Percentiles rank a stretch among this genome's conserved stretches.
These are phyloP conservation scores for Antennarius maculatus DNA, from an alignment of 2,797 vertebrate species.

Conservation along the genomic window DNA sequence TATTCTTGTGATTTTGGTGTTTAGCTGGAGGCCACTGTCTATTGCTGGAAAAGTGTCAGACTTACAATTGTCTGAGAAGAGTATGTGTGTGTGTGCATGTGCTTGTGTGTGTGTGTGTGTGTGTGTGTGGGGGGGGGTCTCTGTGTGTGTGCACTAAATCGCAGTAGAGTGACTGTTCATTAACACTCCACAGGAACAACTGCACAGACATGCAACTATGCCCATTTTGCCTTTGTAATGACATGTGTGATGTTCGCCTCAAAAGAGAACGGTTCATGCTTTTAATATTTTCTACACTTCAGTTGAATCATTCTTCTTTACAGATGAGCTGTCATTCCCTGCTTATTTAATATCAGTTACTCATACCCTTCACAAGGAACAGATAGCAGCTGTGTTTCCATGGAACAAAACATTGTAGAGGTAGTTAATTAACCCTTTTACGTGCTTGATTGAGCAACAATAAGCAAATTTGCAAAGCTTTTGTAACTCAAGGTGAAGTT, in stretches of 20 bases:
- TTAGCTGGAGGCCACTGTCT: slow-evolving; percentile 61
- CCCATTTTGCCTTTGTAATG: slow-evolving; percentile 29
- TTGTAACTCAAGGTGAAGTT: background rate
- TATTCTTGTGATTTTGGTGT: slow-evolving; percentile 57
- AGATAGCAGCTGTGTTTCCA: slow-evolving; percentile 18
- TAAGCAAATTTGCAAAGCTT: slow-evolving; percentile 6
- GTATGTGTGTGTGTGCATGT: slow-evolving; percentile 23
- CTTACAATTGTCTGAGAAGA: slow-evolving; percentile 59
- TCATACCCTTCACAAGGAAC: slow-evolving; percentile 10
- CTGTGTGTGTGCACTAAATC: slow-evolving; percentile 27
- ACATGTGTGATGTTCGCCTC: slow-evolving; percentile 31
- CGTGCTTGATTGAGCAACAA: slow-evolving; percentile 24
- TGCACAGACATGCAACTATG: slow-evolving; percentile 14
- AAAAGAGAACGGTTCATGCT: slow-evolving; percentile 22
- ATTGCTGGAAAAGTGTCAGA: slow-evolving; percentile 63
- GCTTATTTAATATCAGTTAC: slow-evolving; percentile 10
- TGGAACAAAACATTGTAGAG: slow-evolving; percentile 8
- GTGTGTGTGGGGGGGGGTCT: too few species aligned
- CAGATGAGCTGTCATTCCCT: slow-evolving; percentile 2
- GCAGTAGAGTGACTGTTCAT: slow-evolving; percentile 55
- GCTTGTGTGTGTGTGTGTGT: slow-evolving; percentile 19
- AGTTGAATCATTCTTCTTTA: slow-evolving; percentile 8
- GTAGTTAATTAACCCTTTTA: slow-evolving; percentile 38
- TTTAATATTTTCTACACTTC: background rate
- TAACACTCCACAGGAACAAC: slow-evolving; percentile 44